These are phyloP conservation scores for Rhorus exstirpatorius DNA, from an alignment of 2,888 invertebrate genomes.

Conservation along the genomic window DNA sequence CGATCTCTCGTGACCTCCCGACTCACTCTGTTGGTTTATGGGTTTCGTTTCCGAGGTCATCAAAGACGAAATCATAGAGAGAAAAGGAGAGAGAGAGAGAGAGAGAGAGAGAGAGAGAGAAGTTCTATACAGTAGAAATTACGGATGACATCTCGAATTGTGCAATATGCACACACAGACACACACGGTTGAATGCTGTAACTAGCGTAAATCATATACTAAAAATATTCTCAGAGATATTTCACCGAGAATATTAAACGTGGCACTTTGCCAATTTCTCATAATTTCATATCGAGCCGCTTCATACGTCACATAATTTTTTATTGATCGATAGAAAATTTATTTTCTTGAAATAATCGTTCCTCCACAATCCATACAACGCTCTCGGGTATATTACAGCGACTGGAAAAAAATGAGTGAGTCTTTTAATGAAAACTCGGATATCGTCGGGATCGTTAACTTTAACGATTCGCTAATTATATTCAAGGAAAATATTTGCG, in stretches of 20 bases:
- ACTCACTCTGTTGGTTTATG: constrained; percentile 49
- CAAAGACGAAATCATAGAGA: constrained; percentile 24
- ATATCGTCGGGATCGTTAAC: constrained; percentile 35
- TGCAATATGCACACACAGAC: constrained; percentile 16
- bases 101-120: constrained; percentile 20
- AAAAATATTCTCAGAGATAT: constrained; percentile 3
- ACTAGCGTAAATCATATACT: constrained; percentile 4
- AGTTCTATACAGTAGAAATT: constrained; percentile 32
- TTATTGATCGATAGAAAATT: constrained; percentile 29
- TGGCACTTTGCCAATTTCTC: constrained; percentile 26
- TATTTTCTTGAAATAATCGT: neutral
- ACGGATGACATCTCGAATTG: constrained; percentile 45
- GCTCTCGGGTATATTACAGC: neutral
- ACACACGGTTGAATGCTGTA: neutral
- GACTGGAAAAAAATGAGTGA: neutral
- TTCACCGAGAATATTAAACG: constrained; percentile 5
- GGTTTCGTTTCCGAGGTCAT: constrained; percentile 50
- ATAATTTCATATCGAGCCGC: constrained; percentile 25
- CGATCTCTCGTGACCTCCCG: constrained; percentile 44
- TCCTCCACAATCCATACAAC: neutral
- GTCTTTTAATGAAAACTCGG: neutral
- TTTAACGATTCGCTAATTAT: constrained; percentile 43
- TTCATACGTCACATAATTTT: neutral
- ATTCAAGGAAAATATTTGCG: constrained; percentile 26
- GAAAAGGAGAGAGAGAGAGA: neutral